These are phyloP conservation scores for Lepisosteus osseus DNA, from an alignment of 2,113 vertebrate species.

Conservation along the genomic window DNA sequence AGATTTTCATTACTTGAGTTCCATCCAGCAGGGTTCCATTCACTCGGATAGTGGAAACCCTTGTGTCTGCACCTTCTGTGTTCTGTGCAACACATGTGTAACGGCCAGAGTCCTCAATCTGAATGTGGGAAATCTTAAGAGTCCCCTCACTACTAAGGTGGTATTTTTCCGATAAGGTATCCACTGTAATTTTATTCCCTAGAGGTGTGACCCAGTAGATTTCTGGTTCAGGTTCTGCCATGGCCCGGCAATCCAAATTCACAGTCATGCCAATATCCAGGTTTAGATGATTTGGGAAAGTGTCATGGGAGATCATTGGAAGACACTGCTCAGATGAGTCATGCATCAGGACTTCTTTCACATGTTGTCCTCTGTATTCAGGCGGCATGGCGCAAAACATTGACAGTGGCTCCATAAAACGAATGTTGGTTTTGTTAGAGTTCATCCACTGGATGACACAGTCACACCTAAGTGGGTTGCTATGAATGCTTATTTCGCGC, in stretches of 20 bases:
- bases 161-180: conserved; percentile 84
- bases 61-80: conserved; percentile 86
- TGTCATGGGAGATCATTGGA: conserved; percentile 89
- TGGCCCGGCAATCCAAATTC: conserved; percentile 87
- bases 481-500: conserved; percentile 94
- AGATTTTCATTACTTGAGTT: conserved; percentile 88
- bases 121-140: conserved; percentile 79
- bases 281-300: conserved; percentile 84
- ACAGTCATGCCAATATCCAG: conserved; percentile 78
- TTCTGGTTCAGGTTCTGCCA: conserved; percentile 93
- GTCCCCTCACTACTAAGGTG: conserved; percentile 84
- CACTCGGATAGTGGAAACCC: conserved; percentile 82
- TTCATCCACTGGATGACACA: conserved; percentile 93
- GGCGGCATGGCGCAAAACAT: conserved; percentile 91
- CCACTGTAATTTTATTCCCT: conserved; percentile 83
- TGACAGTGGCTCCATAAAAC: conserved; percentile 94
- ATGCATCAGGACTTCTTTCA: conserved; percentile 80
- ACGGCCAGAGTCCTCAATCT: conserved; percentile 85
- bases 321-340: conserved; percentile 82
- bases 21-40: conserved; percentile 90
- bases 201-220: conserved; percentile 97
- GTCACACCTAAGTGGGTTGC: conserved; percentile 90
- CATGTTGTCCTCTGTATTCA: conserved; percentile 80
- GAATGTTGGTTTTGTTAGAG: conserved; percentile 87
- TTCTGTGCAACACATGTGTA: conserved; percentile 97